Conservation (phyloP, 2,113 vertebrate species). For the Leucosticte australis region DNA sequence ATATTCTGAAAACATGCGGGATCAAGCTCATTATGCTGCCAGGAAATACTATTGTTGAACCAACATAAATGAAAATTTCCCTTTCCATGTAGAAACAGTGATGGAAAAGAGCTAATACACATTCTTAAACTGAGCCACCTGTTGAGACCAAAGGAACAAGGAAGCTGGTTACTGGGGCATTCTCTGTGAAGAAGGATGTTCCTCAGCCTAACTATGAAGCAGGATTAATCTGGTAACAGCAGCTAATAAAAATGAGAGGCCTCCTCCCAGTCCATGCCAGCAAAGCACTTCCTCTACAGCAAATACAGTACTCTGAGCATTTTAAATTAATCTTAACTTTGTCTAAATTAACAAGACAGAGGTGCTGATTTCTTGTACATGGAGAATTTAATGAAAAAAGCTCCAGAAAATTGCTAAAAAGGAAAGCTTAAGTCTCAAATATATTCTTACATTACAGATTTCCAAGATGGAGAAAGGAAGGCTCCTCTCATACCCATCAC, state of each 20-base stretch:
- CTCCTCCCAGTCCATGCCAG: neutral
- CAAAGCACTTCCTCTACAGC: neutral
- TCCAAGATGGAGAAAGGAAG: neutral
- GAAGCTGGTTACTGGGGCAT: neutral
- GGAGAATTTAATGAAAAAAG: neutral
- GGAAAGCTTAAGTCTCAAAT: neutral
- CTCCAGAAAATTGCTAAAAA: neutral
- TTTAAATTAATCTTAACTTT: neutral
- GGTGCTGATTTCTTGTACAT: rapidly evolving
- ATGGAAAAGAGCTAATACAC: neutral
- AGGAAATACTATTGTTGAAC: neutral
- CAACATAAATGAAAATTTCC: neutral
- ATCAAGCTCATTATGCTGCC: neutral
- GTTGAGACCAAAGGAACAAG: neutral
- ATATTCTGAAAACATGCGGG: neutral
- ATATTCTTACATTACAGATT: neutral
- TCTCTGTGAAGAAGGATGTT: neutral
- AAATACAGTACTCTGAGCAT: neutral
- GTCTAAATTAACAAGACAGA: neutral
- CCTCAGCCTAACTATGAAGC: neutral
- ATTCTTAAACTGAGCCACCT: neutral
- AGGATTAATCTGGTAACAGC: neutral
- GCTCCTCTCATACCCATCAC: neutral
- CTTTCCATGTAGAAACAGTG: neutral
- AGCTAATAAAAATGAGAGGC: neutral